Conservation (phyloP, 2,797 vertebrate species). For the Cuculus canorus region DNA sequence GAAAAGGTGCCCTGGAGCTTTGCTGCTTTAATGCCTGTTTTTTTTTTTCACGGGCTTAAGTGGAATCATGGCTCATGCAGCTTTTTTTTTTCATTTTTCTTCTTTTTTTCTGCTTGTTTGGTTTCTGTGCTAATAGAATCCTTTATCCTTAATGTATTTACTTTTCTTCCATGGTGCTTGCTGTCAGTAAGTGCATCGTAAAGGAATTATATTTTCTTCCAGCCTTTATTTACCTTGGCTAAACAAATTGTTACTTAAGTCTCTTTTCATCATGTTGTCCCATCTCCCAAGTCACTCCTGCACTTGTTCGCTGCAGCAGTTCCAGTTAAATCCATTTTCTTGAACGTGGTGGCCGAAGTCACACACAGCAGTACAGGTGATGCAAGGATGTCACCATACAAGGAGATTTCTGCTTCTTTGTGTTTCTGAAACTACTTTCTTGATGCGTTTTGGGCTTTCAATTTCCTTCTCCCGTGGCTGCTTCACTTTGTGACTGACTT, state of each 20-base stretch:
- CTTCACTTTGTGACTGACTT: neutral
- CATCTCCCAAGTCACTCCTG: neutral
- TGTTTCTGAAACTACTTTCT: neutral
- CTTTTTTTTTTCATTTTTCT: neutral
- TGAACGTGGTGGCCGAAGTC: neutral
- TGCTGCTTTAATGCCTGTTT: neutral
- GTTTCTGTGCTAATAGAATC: neutral
- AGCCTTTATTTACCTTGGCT: slow-evolving; percentile 17
- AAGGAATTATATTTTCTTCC: slow-evolving; percentile 28
- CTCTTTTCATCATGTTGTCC: neutral
- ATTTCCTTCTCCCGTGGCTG: neutral
- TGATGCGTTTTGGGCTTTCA: neutral
- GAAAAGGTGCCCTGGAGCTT: neutral
- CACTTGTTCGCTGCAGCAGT: neutral
- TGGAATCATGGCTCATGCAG: neutral
- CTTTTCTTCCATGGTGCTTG: neutral
- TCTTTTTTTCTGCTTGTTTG: neutral
- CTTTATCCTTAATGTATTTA: neutral
- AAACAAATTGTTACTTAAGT: neutral
- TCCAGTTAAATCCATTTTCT: neutral
- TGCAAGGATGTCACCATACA: neutral
- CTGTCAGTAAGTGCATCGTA: neutral
- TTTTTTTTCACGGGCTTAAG: neutral
- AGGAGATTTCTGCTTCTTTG: neutral
- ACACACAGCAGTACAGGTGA: neutral